A percentile compares a stretch with the other conserved stretches of the same genome.
Conservation (phyloP, 2,113 vertebrate genomes). For the Sceloporus undulatus region DNA sequence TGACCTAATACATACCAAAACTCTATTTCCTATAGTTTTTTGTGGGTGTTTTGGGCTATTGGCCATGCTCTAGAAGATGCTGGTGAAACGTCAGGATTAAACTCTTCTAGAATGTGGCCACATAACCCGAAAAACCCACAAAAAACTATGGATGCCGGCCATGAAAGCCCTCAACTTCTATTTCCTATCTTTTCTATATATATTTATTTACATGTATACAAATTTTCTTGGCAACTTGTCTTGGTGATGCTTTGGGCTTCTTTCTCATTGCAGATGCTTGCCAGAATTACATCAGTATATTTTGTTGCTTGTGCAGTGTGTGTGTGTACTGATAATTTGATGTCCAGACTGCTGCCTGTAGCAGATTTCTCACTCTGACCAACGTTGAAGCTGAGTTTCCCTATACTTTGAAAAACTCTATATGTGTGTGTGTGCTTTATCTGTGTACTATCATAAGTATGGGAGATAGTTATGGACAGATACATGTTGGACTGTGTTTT, state of each 20-base stretch:
- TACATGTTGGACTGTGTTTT: conserved; percentile 29
- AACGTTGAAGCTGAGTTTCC: not conserved
- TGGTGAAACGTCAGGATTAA: too few relatives aligned
- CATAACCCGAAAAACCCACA: too few relatives aligned
- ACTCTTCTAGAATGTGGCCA: too few relatives aligned
- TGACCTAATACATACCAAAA: not conserved
- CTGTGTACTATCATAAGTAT: not conserved
- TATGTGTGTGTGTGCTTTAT: not conserved
- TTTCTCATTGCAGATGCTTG: not conserved
- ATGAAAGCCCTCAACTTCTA: too few relatives aligned
- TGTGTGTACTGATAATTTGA: not conserved
- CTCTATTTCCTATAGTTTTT: too few relatives aligned
- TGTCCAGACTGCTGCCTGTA: not conserved
- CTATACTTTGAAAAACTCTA: not conserved
- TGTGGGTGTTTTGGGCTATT: too few relatives aligned
- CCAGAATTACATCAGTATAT: not conserved
- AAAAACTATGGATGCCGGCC: too few relatives aligned
- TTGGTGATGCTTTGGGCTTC: not conserved
- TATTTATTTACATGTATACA: not conserved
- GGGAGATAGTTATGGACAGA: conserved; percentile 34
- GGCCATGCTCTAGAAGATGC: too few relatives aligned
- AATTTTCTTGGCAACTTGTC: not conserved
- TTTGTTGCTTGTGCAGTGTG: not conserved
- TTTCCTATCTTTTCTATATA: not conserved
- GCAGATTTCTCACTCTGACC: not conserved